Conservation (phyloP, 2,888 invertebrate genomes). For the Himalopsyche tibetana region DNA sequence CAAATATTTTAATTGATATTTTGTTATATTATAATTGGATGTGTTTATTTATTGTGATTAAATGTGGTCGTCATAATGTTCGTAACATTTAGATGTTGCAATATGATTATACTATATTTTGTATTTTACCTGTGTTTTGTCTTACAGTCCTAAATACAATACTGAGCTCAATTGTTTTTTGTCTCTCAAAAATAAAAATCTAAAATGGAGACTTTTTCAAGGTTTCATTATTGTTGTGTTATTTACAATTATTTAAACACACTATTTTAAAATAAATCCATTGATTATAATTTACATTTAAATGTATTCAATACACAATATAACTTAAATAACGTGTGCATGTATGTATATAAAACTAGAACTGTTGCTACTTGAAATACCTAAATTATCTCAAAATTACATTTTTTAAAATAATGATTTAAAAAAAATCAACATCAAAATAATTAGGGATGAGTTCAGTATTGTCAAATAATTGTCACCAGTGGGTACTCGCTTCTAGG, state of each 20-base stretch:
- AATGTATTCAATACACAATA: too few species aligned
- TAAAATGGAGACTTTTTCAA: too few species aligned
- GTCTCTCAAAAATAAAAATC: not conserved
- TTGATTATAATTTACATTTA: too few species aligned
- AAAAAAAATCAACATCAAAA: not conserved
- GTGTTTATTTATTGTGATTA: slow-evolving; percentile 65
- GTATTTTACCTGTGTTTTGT: slow-evolving; percentile 64
- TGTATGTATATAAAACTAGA: too few species aligned
- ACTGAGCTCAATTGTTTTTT: slow-evolving; percentile 51
- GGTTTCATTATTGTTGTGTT: too few species aligned
- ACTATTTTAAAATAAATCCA: too few species aligned
- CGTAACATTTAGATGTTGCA: slow-evolving; percentile 66
- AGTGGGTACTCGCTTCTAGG: slow-evolving; percentile 73
- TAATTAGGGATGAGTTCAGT: slow-evolving; percentile 41
- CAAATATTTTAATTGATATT: slow-evolving; percentile 51
- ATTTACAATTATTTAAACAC: too few species aligned
- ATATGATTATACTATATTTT: slow-evolving; percentile 62
- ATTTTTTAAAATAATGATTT: too few species aligned
- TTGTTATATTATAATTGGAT: slow-evolving; percentile 63
- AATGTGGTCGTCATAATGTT: slow-evolving; percentile 66
- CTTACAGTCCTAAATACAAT: slow-evolving; percentile 64
- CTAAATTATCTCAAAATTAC: too few species aligned
- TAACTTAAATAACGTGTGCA: too few species aligned
- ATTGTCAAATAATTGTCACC: slow-evolving; percentile 61
- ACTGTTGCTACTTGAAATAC: too few species aligned